Conservation (phyloP, 2,888 invertebrate genomes). For the Pseudanteris insignis region DNA sequence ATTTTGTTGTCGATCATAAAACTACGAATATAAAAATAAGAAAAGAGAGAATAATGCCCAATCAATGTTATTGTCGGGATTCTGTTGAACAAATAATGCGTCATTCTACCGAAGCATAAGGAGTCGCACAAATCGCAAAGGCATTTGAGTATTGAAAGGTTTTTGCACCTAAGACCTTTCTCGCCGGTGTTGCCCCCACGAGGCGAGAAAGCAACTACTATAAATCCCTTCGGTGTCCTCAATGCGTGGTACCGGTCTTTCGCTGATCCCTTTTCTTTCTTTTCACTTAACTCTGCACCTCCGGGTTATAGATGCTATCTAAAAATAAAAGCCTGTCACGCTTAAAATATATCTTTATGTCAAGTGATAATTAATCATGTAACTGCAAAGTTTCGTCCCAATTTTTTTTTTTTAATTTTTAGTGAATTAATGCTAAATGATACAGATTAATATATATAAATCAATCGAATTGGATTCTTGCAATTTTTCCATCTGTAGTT, state of each 20-base stretch:
- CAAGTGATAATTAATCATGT: conserved; percentile 23
- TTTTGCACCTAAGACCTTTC: conserved; percentile 19
- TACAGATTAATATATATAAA: too few species aligned
- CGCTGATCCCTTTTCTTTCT: conserved; percentile 33
- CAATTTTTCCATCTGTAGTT: too few species aligned
- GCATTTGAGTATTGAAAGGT: conserved; percentile 16
- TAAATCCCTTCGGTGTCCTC: conserved; percentile 33
- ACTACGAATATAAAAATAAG: too few species aligned
- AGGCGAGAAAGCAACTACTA: conserved; percentile 28
- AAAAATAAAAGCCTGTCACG: conserved; percentile 22
- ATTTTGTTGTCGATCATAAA: too few species aligned
- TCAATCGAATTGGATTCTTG: too few species aligned
- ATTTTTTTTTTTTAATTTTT: too few species aligned
- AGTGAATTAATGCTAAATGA: too few species aligned
- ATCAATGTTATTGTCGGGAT: neutral
- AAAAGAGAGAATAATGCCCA: too few species aligned
- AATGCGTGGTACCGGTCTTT: conserved; percentile 31
- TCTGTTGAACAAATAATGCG: conserved; percentile 4
- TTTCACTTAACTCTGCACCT: conserved; percentile 30
- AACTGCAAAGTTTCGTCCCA: too few species aligned
- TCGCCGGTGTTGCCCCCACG: conserved; percentile 9
- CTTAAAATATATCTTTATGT: conserved; percentile 30
- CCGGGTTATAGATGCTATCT: conserved; percentile 34
- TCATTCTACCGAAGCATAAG: conserved; percentile 14
- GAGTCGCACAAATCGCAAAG: conserved; percentile 17